phyloP scores from a whole-genome alignment of 1,140 invertebrate genomes.

The Planococcus citri region DNA sequence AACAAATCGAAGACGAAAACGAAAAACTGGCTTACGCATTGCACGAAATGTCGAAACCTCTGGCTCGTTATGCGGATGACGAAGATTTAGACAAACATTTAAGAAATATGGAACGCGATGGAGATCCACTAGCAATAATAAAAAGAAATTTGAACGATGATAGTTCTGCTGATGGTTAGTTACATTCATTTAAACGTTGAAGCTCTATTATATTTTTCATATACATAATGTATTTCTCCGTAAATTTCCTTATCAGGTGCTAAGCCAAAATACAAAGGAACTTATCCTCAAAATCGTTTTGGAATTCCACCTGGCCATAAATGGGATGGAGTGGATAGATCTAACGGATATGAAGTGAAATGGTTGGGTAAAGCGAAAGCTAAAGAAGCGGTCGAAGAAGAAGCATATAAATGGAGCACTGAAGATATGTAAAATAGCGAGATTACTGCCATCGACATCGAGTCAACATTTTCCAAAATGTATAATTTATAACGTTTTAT shows the following conservation, averaged over 20 bases:
- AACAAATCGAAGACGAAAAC: constrained; percentile 62
- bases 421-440: constrained; percentile 96
- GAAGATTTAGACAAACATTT: constrained; percentile 67
- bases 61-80: constrained; percentile 80
- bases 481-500: too few relatives aligned
- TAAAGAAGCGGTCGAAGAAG: constrained; percentile 61
- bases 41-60: constrained; percentile 78
- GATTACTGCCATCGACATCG: too few relatives aligned
- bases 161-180: constrained; percentile 1
- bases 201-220: too few relatives aligned
- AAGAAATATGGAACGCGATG: constrained; percentile 51
- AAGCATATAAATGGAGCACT: constrained; percentile 88
- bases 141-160: constrained; percentile 49
- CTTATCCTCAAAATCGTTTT: constrained; percentile 79
- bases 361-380: constrained; percentile 68
- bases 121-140: constrained; percentile 85
- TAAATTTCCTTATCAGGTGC: constrained; percentile 41
- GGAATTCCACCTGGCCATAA: constrained; percentile 81
- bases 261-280: constrained; percentile 61
- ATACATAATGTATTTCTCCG: too few relatives aligned
- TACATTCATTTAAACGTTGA: background rate
- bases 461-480: too few relatives aligned
- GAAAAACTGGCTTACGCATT: constrained; percentile 52
- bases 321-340: constrained; percentile 97
- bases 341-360: constrained; percentile 91